These are phyloP conservation scores for western clawed frog (Xenopus tropicalis) DNA, from an alignment of 2,113 vertebrate genomes.

Conservation along the genomic window DNA sequence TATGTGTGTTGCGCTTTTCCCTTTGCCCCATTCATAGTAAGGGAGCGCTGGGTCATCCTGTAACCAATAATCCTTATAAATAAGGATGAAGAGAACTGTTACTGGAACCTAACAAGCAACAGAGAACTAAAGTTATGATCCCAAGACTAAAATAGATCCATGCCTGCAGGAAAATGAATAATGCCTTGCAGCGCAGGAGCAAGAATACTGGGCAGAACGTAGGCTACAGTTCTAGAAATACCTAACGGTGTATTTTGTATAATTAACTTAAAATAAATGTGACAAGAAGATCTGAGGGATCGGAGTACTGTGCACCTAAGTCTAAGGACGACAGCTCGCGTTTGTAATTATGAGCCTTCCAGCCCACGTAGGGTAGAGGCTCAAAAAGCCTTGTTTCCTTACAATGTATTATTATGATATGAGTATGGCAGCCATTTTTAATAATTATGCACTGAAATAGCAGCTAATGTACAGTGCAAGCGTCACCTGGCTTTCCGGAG, in stretches of 20 bases:
- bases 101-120: too few relatives aligned
- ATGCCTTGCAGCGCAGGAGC: not conserved
- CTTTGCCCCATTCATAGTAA: too few relatives aligned
- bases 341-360: conserved; percentile 25
- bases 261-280: conserved; percentile 2
- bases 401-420: conserved; percentile 26
- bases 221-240: not conserved
- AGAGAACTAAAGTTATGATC: too few relatives aligned
- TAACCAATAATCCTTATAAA: too few relatives aligned
- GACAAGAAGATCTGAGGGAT: not conserved
- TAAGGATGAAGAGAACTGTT: too few relatives aligned
- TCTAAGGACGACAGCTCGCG: conserved; percentile 7
- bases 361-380: conserved; percentile 2
- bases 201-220: not conserved
- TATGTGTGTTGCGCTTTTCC: too few relatives aligned
- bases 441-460: conserved; percentile 30
- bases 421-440: conserved; percentile 30
- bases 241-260: not conserved
- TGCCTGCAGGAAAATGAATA: too few relatives aligned
- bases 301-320: not conserved
- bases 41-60: too few relatives aligned
- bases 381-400: conserved; percentile 8
- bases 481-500: conserved; percentile 10
- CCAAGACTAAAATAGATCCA: too few relatives aligned
- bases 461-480: conserved; percentile 2